A percentile compares a stretch with the other conserved stretches of the same genome.
These are phyloP conservation scores for Orchesellides sinensis DNA, from an alignment of 2,888 invertebrate species.

Conservation along the genomic window DNA sequence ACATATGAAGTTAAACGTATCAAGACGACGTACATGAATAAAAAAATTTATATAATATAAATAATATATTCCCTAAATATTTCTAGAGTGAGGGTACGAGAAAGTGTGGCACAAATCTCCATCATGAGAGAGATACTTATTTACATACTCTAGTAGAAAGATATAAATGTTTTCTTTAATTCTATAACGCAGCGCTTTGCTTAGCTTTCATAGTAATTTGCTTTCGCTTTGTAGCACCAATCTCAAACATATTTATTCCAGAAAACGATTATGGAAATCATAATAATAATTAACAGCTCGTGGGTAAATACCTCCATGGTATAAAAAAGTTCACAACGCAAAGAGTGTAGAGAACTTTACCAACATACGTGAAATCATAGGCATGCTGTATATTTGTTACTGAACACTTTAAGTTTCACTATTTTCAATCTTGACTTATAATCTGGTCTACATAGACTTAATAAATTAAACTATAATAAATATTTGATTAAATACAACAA, in stretches of 20 bases:
- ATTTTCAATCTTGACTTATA: too few relatives aligned
- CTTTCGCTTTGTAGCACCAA: conserved; percentile 31
- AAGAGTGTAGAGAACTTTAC: too few relatives aligned
- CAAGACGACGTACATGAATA: too few relatives aligned
- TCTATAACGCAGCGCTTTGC: not conserved
- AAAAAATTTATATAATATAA: too few relatives aligned
- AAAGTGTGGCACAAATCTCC: conserved; percentile 46
- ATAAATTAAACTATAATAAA: not conserved
- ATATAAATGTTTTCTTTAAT: not conserved
- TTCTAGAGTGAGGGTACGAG: conserved; percentile 16
- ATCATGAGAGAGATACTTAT: conserved; percentile 27
- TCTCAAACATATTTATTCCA: conserved; percentile 8
- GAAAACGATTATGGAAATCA: too few relatives aligned
- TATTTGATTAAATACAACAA: not conserved
- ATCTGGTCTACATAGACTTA: not conserved
- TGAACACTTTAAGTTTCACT: conserved; percentile 15
- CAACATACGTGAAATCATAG: too few relatives aligned
- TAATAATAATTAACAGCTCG: too few relatives aligned
- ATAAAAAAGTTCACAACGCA: conserved; percentile 5
- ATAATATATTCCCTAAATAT: not conserved
- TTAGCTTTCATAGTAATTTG: not conserved
- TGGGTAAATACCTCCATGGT: too few relatives aligned
- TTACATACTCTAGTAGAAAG: conserved; percentile 7
- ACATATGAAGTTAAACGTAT: not conserved
- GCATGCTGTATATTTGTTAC: too few relatives aligned